Base-by-base conservation (phyloP, 2,113 vertebrate genomes). In the Neolamprologus hecqui region DNA sequence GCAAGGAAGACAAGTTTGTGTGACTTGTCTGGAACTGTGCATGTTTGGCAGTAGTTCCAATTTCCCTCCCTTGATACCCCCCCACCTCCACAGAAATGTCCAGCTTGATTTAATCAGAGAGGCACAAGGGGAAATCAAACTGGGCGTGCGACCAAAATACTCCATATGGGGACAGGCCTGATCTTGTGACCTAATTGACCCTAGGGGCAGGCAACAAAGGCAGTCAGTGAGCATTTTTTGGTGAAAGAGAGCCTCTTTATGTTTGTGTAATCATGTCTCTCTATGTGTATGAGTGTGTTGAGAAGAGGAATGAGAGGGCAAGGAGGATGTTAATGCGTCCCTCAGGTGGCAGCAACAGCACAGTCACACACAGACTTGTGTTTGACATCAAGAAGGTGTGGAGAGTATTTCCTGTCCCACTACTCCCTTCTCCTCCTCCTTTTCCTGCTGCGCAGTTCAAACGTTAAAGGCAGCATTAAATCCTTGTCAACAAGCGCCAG, bases 51-150 rank as follows among this genome's bases (percentile, higher is more conserved):
- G 81, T 9, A 23, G 51, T 84, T 87, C 4, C 75, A 47, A 60
- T 82, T 68, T 63, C 87, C 77, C 85, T 57, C 84, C 75, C 73
- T 37, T 81, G 28, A 86, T 73, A 15, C 51, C 75, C 90, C 81
- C 84, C 85, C 87, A 86, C 89, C 86, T 90, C 91, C 87, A 89
- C 93, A 92, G 89, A 92, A 94, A 93, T 88, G 86, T 93, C 91
- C 92, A 95, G 93, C 94, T 94, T 95, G 90, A 93, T 94, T 95
- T 94, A 94, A 95, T 94, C 94, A 94, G 40, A 23, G 85, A 89
- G 70, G 83, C 88, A 83, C 81, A 81, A 58, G 84, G 80, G 92
- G 89, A 90, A 90, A 88, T 91, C 85, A 89, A 79, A 91, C 84
- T 90, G 89, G 90, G 90, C 89, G 85, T 45, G 77, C 68, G 79